Evolutionary conservation across 2,113 vertebrate species (phyloP).

Genomic region (Hydrochoerus hydrochaeris): DNA sequence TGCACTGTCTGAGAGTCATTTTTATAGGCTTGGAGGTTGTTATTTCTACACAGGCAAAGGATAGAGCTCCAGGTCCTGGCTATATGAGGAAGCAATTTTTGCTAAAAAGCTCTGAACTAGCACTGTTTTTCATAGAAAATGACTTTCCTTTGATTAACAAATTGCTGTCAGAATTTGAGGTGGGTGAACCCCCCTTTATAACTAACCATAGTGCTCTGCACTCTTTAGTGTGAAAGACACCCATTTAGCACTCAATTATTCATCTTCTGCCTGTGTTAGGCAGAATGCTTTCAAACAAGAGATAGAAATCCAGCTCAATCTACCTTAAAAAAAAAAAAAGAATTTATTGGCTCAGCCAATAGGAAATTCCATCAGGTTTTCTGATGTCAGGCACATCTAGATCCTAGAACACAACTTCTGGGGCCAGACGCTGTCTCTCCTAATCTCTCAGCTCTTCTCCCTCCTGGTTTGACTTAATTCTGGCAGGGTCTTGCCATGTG

Average conservation of each 20-base stretch:
- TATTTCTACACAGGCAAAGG: neutral
- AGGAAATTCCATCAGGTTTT: neutral
- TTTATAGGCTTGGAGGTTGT: slow-evolving; percentile 7
- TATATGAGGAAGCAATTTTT: neutral
- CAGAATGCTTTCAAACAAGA: slow-evolving; percentile 4
- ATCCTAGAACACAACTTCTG: neutral
- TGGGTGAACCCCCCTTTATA: neutral
- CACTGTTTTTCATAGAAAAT: neutral
- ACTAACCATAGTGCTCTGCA: neutral
- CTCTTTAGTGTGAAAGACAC: neutral
- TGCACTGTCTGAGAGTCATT: neutral
- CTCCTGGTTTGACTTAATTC: neutral
- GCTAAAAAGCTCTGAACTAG: neutral
- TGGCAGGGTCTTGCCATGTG: neutral
- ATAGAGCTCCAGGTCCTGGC: neutral
- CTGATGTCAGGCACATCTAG: neutral
- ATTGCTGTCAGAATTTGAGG: neutral
- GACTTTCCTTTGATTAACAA: slow-evolving; percentile 23
- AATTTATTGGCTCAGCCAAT: slow-evolving; percentile 11
- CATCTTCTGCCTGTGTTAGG: neutral
- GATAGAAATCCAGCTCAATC: neutral
- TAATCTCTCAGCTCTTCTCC: neutral
- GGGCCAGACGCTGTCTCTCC: neutral
- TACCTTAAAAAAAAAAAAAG: neutral
- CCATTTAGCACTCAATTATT: neutral